Evolutionary conservation across 1,140 invertebrate genomes (phyloP).

Genomic region (Neodiprion lecontei): DNA sequence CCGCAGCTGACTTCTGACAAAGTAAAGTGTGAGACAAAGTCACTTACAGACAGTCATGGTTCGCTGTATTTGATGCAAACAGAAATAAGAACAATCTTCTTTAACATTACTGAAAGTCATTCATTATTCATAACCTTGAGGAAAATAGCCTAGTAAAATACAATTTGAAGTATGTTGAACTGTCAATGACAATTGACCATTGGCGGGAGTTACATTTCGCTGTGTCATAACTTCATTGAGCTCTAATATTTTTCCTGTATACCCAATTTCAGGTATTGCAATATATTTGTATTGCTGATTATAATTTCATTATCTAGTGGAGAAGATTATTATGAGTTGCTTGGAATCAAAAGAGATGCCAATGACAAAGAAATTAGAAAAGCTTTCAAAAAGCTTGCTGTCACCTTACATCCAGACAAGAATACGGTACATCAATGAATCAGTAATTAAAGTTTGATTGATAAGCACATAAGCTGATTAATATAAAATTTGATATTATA

Average conservation of each 20-base stretch:
- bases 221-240: not conserved
- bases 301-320: conserved; percentile 32
- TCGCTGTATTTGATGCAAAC: not conserved
- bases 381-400: conserved; percentile 83
- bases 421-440: conserved; percentile 67
- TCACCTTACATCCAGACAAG: conserved; percentile 86
- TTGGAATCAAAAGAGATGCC: conserved; percentile 75
- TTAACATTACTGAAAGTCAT: no score
- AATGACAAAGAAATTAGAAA: conserved; percentile 77
- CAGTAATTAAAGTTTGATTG: conserved; percentile 2
- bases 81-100: no score
- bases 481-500: conserved; percentile 11
- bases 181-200: no score
- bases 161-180: no score
- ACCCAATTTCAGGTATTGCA: conserved; percentile 31
- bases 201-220: no score
- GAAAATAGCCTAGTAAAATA: no score
- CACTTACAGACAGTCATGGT: not conserved
- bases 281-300: conserved; percentile 31
- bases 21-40: not conserved
- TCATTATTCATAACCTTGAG: no score
- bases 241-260: not conserved
- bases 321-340: conserved; percentile 70
- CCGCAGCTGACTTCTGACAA: not conserved
- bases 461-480: conserved; percentile 18